Evolutionary conservation across 2,797 vertebrate genomes (phyloP).

Genomic region (Mormyrops attenuatus): DNA sequence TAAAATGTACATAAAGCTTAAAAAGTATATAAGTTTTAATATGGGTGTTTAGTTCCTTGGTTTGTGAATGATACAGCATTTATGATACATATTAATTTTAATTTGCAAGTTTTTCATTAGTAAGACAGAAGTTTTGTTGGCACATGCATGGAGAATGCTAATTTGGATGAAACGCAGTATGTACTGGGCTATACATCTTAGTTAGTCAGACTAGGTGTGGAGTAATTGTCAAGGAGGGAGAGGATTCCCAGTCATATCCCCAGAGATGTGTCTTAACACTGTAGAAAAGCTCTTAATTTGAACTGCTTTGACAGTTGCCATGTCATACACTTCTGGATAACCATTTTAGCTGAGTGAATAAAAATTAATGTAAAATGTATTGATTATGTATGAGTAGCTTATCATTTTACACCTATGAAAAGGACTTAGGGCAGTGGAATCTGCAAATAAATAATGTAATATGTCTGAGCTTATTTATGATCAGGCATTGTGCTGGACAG

Average conservation of each 20-base stretch:
- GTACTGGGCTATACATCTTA: neutral
- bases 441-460: slow-evolving; percentile 8
- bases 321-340: neutral
- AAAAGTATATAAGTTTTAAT: neutral
- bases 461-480: neutral
- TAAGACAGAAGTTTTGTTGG: neutral
- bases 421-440: neutral
- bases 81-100: neutral
- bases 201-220: neutral
- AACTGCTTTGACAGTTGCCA: neutral
- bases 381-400: slow-evolving; percentile 12
- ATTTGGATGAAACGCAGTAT: neutral
- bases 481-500: slow-evolving; percentile 3
- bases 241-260: neutral
- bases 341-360: neutral
- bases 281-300: slow-evolving; percentile 2
- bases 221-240: neutral
- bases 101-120: neutral
- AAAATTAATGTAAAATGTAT: slow-evolving; percentile 9
- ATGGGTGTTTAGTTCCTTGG: neutral
- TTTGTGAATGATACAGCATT: neutral
- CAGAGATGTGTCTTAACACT: neutral
- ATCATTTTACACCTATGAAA: slow-evolving; percentile 13
- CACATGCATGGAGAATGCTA: neutral
- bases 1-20: neutral